Evolutionary conservation across 2,888 invertebrate genomes (phyloP), one percentile per base, ranked within the genome.

Genomic region (Ptychoptera albimana): DNA sequence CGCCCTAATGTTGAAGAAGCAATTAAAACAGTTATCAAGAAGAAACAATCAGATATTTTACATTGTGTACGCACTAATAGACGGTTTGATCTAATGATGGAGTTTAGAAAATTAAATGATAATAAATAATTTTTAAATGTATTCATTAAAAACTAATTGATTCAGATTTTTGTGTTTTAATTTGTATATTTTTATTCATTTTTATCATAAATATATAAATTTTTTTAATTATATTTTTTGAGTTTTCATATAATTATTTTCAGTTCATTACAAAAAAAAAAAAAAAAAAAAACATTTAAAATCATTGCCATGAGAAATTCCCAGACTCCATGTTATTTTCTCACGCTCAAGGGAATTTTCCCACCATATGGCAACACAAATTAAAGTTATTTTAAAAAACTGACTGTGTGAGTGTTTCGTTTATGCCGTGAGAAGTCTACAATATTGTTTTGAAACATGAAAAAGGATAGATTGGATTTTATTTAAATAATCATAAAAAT

Each of bases 11-110:
- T 42, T n/a, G 41, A 49, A n/a, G 44, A 45, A 43, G 3, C 4
- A 5, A 23, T 23, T 23, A 23, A 23, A 23, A 23, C 23, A 5
- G 4, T 5, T 30, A 47, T 49, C 42, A 46, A 38, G 48, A 49
- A 48, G 3, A 51, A 48, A n/a, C 49, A 48, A 2, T 40, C 30
- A 1, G 53, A 55, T 15, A 44, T 57, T 2, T 53, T 82, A 1
- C 75, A 75, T 49, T 81, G 81, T 1, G 81, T 82, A 0, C 65
- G 82, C 34, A 75, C 76, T 0, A 83, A 83, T 59, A 68, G 79
- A 35, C 66, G 82, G 37, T 83, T 83, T 52, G 79, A 82, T 45
- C 58, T 82, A 44, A 75, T 79, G 53, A 82, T 82, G 82, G 67
- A 73, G 52, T 68, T 75, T 60, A 70, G 79, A 15, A 73, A 73